Conservation (phyloP, 2,888 invertebrate species). For the Pachliopta kotzebuea region DNA sequence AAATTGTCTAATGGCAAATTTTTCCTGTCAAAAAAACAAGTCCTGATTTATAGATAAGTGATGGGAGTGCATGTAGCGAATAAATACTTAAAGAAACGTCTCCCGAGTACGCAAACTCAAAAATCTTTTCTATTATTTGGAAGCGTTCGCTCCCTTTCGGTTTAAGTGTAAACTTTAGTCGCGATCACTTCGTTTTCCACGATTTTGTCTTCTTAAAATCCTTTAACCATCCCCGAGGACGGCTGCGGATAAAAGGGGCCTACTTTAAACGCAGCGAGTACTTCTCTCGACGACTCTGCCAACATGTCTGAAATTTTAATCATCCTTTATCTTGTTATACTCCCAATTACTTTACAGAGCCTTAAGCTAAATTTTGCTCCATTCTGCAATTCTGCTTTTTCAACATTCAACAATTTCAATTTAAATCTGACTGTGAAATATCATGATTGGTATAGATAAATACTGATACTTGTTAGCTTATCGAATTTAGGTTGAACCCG, state of each 20-base stretch:
- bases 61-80: constrained; percentile 40
- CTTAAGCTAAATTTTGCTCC: constrained; percentile 32
- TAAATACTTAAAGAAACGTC: constrained; percentile 45
- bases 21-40: background rate
- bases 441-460: background rate
- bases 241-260: constrained; percentile 55
- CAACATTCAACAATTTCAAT: background rate
- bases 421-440: no score
- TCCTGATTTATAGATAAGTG: constrained; percentile 16
- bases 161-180: constrained; percentile 41
- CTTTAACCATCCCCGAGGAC: constrained; percentile 58
- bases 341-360: constrained; percentile 38
- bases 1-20: no score
- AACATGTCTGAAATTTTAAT: constrained; percentile 60
- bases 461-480: background rate
- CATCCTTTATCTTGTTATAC: constrained; percentile 46
- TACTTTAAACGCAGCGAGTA: constrained; percentile 58
- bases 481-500: background rate
- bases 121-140: constrained; percentile 49
- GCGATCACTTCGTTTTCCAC: constrained; percentile 44
- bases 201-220: constrained; percentile 59
- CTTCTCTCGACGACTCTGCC: constrained; percentile 51
- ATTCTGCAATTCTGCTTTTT: background rate
- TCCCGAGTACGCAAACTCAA: constrained; percentile 46
- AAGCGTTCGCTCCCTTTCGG: constrained; percentile 33